Conservation (phyloP, 2,113 vertebrate genomes). For the Regulus satrapa region DNA sequence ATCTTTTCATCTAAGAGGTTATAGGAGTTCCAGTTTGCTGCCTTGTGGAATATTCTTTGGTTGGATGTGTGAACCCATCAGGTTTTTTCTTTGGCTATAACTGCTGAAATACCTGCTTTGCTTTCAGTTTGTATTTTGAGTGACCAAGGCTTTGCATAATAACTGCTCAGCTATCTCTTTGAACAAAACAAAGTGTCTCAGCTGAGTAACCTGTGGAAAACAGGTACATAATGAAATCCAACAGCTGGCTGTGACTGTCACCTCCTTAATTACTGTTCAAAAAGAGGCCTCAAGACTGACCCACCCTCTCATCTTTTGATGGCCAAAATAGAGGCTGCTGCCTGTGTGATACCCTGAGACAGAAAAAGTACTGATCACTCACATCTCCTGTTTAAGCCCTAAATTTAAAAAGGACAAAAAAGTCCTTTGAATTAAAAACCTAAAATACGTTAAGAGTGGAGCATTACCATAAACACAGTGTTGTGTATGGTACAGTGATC, state of each 20-base stretch:
- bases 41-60: not conserved
- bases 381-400: not conserved
- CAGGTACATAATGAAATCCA: not conserved
- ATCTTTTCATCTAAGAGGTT: not conserved
- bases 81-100: not conserved
- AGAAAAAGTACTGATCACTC: not conserved
- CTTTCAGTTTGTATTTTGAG: not conserved
- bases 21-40: not conserved
- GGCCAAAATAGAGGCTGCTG: not conserved
- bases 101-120: not conserved
- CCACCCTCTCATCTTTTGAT: not conserved
- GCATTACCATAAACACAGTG: not conserved
- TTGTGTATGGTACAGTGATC: not conserved
- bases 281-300: not conserved
- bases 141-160: not conserved
- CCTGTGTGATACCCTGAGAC: not conserved
- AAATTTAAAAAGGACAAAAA: constrained; percentile 37
- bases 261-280: not conserved
- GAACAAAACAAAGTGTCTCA: not conserved
- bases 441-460: not conserved
- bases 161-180: not conserved
- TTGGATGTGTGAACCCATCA: not conserved
- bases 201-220: not conserved
- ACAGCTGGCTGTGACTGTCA: not conserved
- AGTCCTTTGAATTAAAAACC: constrained; percentile 31